Conservation (phyloP, 1,140 invertebrate genomes). For the Aphis gossypii region DNA sequence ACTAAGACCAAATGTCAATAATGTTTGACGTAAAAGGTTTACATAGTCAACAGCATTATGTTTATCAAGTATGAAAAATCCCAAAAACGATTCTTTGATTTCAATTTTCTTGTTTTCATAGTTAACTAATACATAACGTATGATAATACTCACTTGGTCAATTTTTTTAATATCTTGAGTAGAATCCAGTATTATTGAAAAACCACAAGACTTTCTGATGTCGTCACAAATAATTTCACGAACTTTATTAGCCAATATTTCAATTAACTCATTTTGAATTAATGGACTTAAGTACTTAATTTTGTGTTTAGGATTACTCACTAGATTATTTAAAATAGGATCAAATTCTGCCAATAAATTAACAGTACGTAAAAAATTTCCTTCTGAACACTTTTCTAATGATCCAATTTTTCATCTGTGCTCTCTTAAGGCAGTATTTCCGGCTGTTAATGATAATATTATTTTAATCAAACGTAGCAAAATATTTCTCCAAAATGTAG, state of each 20-base stretch:
- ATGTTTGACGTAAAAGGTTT: no score
- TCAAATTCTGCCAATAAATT: background rate
- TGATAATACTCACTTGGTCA: background rate
- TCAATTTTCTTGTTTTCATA: no score
- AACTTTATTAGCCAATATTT: background rate
- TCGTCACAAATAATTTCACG: no score
- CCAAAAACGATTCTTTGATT: no score
- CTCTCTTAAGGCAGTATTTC: slow-evolving; percentile 31
- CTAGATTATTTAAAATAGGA: background rate
- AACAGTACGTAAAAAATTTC: background rate
- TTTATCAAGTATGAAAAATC: no score
- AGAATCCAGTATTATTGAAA: background rate
- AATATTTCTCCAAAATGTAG: slow-evolving; percentile 41
- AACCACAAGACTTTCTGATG: no score
- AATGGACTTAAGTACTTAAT: background rate
- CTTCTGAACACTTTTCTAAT: background rate
- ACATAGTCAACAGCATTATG: no score
- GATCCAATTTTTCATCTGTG: slow-evolving; percentile 23
- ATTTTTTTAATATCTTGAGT: background rate
- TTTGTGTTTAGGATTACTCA: background rate
- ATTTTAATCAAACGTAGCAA: slow-evolving; percentile 29
- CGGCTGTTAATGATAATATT: slow-evolving; percentile 16
- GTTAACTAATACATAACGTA: no score
- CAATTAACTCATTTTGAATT: background rate
- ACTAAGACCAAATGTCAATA: no score